Evolutionary conservation across 2,113 vertebrate species (phyloP).

Genomic region (Poeciliopsis turrubarensis): DNA sequence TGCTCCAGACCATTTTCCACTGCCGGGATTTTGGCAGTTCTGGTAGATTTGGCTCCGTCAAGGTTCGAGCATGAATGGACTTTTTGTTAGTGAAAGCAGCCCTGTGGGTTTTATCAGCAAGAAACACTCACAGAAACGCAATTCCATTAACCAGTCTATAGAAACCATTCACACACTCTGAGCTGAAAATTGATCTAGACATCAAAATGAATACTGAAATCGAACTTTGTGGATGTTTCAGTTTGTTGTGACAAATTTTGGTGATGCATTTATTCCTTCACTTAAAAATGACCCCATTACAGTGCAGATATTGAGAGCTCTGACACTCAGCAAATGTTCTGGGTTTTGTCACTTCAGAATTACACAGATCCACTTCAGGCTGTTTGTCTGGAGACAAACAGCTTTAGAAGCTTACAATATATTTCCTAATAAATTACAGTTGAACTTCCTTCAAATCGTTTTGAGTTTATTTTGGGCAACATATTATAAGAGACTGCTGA

Average conservation of each 20-base stretch:
- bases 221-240: neutral
- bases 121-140: constrained; percentile 45
- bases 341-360: neutral
- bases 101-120: constrained; percentile 60
- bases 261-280: neutral
- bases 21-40: constrained; percentile 51
- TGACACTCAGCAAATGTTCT: neutral
- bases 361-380: neutral
- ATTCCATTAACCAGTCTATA: constrained; percentile 38
- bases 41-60: constrained; percentile 32
- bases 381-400: neutral
- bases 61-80: constrained; percentile 36
- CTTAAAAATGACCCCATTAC: neutral
- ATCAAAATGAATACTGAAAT: constrained; percentile 14
- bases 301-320: neutral
- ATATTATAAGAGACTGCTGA: too few relatives aligned
- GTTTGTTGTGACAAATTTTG: neutral
- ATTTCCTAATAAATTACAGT: neutral
- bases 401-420: neutral
- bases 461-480: too few relatives aligned
- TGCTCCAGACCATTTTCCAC: constrained; percentile 44
- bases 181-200: constrained; percentile 45
- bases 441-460: too few relatives aligned
- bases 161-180: constrained; percentile 26
- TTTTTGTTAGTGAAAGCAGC: constrained; percentile 41